phyloP scores from a whole-genome alignment of 2,113 vertebrate genomes.

The Pholis gunnellus region DNA sequence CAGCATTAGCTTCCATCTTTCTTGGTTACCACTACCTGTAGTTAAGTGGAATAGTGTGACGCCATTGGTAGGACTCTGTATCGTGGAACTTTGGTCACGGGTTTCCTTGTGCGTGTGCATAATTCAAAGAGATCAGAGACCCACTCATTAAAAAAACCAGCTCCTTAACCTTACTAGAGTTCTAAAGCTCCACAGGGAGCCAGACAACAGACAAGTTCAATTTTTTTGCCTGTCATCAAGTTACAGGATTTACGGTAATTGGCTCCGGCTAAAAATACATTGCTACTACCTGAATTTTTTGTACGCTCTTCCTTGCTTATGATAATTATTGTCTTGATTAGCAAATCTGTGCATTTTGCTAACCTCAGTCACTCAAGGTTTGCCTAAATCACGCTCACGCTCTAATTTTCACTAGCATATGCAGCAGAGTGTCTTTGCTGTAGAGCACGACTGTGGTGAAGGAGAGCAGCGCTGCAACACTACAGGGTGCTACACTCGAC shows the following conservation, averaged over 20 bases:
- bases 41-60: neutral
- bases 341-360: neutral
- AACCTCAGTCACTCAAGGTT: neutral
- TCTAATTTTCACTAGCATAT: neutral
- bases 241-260: neutral
- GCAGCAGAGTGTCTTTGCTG: neutral
- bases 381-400: neutral
- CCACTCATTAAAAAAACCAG: neutral
- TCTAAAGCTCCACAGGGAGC: neutral
- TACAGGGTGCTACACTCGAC: neutral
- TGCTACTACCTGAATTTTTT: neutral
- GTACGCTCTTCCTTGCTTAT: neutral
- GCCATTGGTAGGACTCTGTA: neutral
- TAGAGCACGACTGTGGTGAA: neutral
- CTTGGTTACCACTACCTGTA: neutral
- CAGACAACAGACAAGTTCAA: neutral
- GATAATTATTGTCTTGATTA: neutral
- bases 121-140: neutral
- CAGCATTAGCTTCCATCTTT: neutral
- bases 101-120: neutral
- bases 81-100: neutral
- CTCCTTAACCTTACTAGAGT: neutral
- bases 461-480: neutral
- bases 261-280: neutral
- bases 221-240: neutral